Evolutionary conservation across 2,888 invertebrate species (phyloP).

Genomic region (Dioctria linearis): DNA sequence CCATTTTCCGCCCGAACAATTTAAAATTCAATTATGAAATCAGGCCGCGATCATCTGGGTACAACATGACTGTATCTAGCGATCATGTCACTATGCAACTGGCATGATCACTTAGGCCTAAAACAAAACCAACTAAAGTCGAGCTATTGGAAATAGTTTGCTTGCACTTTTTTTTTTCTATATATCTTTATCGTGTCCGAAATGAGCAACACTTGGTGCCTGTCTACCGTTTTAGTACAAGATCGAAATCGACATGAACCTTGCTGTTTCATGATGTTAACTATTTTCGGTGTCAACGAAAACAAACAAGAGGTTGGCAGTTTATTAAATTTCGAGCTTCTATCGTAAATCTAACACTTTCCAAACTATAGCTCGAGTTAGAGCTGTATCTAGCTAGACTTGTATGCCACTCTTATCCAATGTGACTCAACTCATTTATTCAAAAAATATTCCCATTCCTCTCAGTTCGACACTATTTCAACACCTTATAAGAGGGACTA

Average conservation of each 20-base stretch:
- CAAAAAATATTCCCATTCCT: background rate
- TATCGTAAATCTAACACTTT: slow-evolving; percentile 17
- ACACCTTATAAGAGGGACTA: background rate
- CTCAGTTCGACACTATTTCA: background rate
- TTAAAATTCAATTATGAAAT: slow-evolving; percentile 28
- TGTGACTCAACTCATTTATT: background rate
- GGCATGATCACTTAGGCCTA: slow-evolving; percentile 7
- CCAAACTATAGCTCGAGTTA: background rate
- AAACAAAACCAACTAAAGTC: background rate
- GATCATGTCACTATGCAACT: slow-evolving; percentile 8
- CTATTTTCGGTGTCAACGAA: slow-evolving; percentile 25
- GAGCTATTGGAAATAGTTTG: background rate
- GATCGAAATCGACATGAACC: background rate
- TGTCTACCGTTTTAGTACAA: background rate
- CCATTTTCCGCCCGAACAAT: background rate
- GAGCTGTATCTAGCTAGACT: no score
- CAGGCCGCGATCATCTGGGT: slow-evolving; percentile 17
- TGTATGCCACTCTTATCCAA: background rate
- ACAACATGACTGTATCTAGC: background rate
- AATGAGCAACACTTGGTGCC: background rate
- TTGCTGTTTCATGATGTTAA: background rate
- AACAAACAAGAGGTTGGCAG: slow-evolving; percentile 10
- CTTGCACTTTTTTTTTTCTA: background rate
- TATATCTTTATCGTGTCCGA: background rate
- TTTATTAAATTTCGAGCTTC: slow-evolving; percentile 27